Conservation (phyloP, 2,797 vertebrate species). For the Cygnus olor region DNA sequence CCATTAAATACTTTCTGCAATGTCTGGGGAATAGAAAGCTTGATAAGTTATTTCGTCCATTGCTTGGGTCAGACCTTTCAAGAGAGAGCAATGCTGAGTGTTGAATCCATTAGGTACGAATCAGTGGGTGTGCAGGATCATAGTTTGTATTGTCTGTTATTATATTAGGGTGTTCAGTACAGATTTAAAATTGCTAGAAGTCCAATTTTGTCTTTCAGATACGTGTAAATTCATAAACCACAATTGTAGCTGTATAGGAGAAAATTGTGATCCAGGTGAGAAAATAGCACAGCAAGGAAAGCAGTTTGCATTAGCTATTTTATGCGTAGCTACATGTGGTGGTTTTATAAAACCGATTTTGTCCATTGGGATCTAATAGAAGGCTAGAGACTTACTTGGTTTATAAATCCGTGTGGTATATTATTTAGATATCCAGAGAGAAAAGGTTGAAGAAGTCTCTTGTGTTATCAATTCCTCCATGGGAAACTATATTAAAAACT, state of each 20-base stretch:
- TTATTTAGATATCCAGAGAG: conserved; percentile 77
- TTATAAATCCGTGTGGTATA: conserved; percentile 71
- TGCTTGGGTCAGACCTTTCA: conserved; percentile 31
- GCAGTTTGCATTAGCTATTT: conserved; percentile 65
- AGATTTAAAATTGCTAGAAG: neutral
- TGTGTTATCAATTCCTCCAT: conserved; percentile 75
- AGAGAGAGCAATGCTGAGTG: neutral
- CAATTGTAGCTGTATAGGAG: conserved; percentile 11
- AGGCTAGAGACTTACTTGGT: conserved; percentile 66
- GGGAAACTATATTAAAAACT: conserved; percentile 78
- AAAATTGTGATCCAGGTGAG: conserved; percentile 61
- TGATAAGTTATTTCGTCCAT: neutral
- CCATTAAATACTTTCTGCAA: conserved; percentile 55
- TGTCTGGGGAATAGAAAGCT: conserved; percentile 43
- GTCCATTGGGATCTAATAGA: conserved; percentile 78
- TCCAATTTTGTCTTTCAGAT: neutral
- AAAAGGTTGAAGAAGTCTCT: conserved; percentile 75
- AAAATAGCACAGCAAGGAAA: conserved; percentile 60
- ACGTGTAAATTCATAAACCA: neutral
- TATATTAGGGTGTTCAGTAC: neutral
- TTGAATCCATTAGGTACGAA: conserved; percentile 9
- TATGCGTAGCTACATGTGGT: conserved; percentile 52
- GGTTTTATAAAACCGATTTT: conserved; percentile 72
- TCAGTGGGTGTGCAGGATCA: neutral
- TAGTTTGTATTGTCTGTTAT: neutral